Evolutionary conservation across 2,113 vertebrate species (phyloP).

Genomic region (Sorex araneus): DNA sequence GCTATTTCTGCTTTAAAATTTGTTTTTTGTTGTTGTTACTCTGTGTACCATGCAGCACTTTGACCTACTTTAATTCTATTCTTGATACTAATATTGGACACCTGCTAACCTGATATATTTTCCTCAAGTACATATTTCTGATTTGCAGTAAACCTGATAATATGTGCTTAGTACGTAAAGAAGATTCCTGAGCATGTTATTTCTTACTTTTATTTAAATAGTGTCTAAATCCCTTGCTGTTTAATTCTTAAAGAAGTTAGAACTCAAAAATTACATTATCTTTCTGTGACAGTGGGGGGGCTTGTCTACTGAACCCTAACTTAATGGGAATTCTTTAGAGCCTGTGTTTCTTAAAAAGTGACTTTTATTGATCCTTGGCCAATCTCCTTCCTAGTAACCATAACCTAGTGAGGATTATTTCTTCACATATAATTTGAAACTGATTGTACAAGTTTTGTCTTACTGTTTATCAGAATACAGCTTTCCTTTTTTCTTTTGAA

Average conservation of each 20-base stretch:
- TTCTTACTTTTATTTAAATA: conserved; percentile 61
- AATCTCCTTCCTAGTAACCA: background rate
- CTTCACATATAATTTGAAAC: conserved; percentile 41
- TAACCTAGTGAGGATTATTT: conserved; percentile 47
- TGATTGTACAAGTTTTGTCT: conserved; percentile 45
- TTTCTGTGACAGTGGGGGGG: conserved; percentile 25
- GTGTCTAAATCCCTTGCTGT: conserved; percentile 38
- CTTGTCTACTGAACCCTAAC: conserved; percentile 31
- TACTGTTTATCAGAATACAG: conserved; percentile 61
- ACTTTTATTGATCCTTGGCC: conserved; percentile 50
- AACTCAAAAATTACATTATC: conserved; percentile 21
- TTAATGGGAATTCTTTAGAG: conserved; percentile 49
- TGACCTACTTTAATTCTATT: background rate
- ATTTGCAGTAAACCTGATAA: conserved; percentile 28
- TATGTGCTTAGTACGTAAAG: background rate
- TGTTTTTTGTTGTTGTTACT: background rate
- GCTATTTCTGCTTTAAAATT: background rate
- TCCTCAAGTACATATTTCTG: background rate
- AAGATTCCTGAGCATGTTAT: conserved; percentile 46
- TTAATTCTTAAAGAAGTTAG: conserved; percentile 58
- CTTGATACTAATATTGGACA: conserved; percentile 7
- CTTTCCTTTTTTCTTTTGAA: conserved; percentile 45
- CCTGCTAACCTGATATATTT: background rate
- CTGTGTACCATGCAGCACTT: background rate
- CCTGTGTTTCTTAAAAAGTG: conserved; percentile 21